A percentile compares a stretch with the other conserved stretches of the same genome.
Evolutionary conservation across 2,888 invertebrate species (phyloP).

Genomic region (Ferdinandea cuprea): DNA sequence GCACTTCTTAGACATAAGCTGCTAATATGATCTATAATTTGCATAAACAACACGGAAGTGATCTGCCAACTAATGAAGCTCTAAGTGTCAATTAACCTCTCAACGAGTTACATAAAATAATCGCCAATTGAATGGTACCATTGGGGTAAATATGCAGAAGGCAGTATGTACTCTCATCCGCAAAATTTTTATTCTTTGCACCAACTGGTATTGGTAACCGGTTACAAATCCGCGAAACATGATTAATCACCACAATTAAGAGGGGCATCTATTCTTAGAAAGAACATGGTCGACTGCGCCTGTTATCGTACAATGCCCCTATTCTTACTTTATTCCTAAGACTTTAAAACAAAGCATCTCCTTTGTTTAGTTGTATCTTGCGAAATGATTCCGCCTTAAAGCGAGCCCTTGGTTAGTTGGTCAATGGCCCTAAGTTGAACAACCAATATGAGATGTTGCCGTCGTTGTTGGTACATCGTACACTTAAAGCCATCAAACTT

Average conservation of each 20-base stretch:
- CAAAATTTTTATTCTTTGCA: neutral
- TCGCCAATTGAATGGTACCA: neutral
- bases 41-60: constrained; percentile 8
- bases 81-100: neutral
- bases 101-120: constrained; percentile 16
- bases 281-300: neutral
- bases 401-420: neutral
- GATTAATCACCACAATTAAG: constrained; percentile 18
- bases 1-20: neutral
- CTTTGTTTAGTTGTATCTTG: constrained; percentile 23
- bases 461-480: neutral
- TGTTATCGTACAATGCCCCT: constrained; percentile 18
- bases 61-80: constrained; percentile 14
- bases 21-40: neutral
- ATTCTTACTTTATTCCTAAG: constrained; percentile 17
- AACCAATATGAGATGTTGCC: neutral
- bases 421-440: neutral
- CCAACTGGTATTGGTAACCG: constrained; percentile 6
- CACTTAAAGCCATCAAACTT: neutral
- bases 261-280: constrained; percentile 18
- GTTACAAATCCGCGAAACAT: constrained; percentile 28
- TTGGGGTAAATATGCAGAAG: constrained; percentile 27
- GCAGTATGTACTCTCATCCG: constrained; percentile 34
- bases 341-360: neutral
- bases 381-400: constrained; percentile 5